Percentiles rank a stretch among this genome's conserved stretches.
These are phyloP conservation scores for Drosophila cracens DNA, from an alignment of 2,888 invertebrate species.

Conservation along the genomic window DNA sequence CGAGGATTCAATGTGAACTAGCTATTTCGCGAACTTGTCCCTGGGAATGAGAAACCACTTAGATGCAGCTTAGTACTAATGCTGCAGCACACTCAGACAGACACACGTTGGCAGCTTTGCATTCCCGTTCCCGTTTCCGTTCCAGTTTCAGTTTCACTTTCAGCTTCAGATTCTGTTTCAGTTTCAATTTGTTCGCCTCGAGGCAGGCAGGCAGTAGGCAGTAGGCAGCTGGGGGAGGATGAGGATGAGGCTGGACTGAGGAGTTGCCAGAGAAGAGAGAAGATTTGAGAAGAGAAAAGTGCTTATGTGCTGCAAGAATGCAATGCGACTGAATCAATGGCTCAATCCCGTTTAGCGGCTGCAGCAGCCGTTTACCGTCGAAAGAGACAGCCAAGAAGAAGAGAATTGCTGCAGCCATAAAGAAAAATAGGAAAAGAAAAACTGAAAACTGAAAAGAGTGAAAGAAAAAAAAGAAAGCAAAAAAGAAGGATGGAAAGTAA, in stretches of 20 bases:
- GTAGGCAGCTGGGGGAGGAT: not conserved
- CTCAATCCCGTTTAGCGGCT: conserved; percentile 47
- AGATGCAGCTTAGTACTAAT: not conserved
- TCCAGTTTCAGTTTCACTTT: not conserved
- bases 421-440: conserved; percentile 14
- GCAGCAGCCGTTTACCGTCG: conserved; percentile 21
- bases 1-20: not conserved
- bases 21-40: not conserved
- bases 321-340: conserved; percentile 39
- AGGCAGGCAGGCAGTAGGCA: not conserved
- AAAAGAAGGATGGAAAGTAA: not conserved
- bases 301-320: conserved; percentile 41
- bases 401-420: conserved; percentile 57
- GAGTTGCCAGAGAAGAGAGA: not conserved
- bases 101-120: conserved; percentile 53
- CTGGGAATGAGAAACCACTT: not conserved
- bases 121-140: conserved; percentile 3
- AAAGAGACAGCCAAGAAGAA: conserved; percentile 24
- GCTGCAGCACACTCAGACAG: not conserved
- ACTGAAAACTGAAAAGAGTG: not conserved
- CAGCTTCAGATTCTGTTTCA: not conserved
- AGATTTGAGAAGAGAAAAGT: not conserved
- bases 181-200: not conserved
- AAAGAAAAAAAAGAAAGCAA: conserved; percentile 27
- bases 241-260: not conserved